Percentiles rank a stretch among this genome's conserved stretches.
phyloP scores from a whole-genome alignment of 1,140 invertebrate genomes.

The Drosophila orosa region DNA sequence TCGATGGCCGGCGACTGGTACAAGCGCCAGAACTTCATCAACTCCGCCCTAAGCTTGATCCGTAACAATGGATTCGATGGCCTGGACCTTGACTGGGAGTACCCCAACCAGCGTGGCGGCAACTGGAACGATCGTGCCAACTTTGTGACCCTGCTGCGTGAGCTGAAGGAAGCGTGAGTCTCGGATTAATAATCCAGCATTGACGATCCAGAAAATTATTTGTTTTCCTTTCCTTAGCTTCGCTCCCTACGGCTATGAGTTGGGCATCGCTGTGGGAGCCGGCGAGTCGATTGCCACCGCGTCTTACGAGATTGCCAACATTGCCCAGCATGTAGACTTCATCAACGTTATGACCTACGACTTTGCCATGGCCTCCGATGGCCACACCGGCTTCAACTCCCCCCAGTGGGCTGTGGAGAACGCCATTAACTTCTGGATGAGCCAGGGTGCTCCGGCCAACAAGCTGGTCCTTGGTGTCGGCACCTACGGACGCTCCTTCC shows the following conservation, averaged over 20 bases:
- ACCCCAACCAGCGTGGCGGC: constrained; percentile 88
- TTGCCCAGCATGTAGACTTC: constrained; percentile 86
- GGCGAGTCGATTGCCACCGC: constrained; percentile 84
- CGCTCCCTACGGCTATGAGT: constrained; percentile 85
- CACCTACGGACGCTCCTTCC: constrained; percentile 88
- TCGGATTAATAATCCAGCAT: accelerated
- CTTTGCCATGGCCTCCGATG: constrained; percentile 85
- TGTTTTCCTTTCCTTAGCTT: constrained; percentile 61
- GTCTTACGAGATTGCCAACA: constrained; percentile 86
- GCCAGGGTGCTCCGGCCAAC: constrained; percentile 76
- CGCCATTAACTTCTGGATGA: constrained; percentile 76
- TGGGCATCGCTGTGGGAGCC: constrained; percentile 87
- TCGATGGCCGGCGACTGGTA: constrained; percentile 84
- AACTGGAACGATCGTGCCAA: constrained; percentile 85
- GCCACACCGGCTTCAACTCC: constrained; percentile 86
- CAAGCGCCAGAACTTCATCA: constrained; percentile 86
- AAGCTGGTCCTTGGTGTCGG: constrained; percentile 89
- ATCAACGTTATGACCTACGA: constrained; percentile 90
- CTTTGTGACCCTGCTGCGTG: constrained; percentile 86
- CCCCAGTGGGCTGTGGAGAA: constrained; percentile 85
- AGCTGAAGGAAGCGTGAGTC: constrained; percentile 85
- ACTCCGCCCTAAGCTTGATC: constrained; percentile 86
- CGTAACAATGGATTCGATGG: constrained; percentile 89
- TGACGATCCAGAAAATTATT: not conserved
- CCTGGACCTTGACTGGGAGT: constrained; percentile 93